Evolutionary conservation across 2,888 invertebrate genomes (phyloP), one percentile per base, ranked within the genome.

Genomic region (Hipparchia semele): DNA sequence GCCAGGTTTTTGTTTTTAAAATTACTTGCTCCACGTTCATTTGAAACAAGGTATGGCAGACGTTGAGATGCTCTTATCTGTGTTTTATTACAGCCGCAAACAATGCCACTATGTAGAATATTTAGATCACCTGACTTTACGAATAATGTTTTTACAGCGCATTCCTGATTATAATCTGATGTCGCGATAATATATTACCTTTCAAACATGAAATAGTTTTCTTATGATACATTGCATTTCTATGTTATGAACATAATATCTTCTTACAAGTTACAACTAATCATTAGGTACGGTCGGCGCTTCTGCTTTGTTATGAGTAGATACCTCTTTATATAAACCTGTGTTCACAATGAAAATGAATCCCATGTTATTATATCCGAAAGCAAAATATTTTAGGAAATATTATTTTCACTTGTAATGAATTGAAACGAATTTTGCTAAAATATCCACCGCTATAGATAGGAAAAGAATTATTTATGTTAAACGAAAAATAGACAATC

Each of bases 141-240:
- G 88, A 91, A 90, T 90, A 88, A 84, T 90, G 88, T 92, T 92
- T 90, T 87, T 88, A 83, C 84, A 88, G 81, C 86, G 83, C 89
- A 91, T 92, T 90, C 91, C 86, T 86, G 80, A 75, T 82, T 87
- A 78, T 80, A 88, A 90, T 90, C 90, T 89, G 81, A 83, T 84
- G 85, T 82, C 84, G 83, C 80, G 88, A 90, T 88, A 88, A 87
- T 80, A 80, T 80, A 79, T 80, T 80, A 79, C 80, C 78, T 80
- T 81, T 81, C 80, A 80, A 80, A 82, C 80, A 80, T 79, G 73
- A 81, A 86, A 88, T 89, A 84, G 79, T 84, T 87, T 85, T 82
- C 80, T 79, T 79, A 81, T 90, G 83, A 84, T 78, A 70, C 77
- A 81, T 78, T 77, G 75, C 74, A 77, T 72, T 73, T 72, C 60